Percentiles rank a stretch among this genome's conserved stretches.
Evolutionary conservation across 2,797 vertebrate species (phyloP).

Genomic region (Sylvilagus floridanus): DNA sequence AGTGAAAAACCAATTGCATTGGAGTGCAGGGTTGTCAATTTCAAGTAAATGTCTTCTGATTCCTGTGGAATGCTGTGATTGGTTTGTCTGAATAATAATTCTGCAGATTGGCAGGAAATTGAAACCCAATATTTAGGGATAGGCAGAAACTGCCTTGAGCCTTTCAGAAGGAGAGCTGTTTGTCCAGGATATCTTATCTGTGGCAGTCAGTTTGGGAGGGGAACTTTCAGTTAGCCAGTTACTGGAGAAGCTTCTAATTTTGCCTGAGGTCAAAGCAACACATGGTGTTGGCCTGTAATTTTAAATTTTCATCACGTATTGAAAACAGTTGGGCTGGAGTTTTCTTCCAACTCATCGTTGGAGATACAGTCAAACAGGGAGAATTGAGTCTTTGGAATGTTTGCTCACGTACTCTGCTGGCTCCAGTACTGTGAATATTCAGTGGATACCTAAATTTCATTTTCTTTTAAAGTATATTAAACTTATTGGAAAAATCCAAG

Average conservation of each 20-base stretch:
- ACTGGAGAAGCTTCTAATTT: neutral
- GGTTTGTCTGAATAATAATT: conserved; percentile 19
- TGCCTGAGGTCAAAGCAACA: neutral
- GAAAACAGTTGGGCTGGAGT: neutral
- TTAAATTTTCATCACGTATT: neutral
- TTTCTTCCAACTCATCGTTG: neutral
- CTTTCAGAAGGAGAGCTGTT: conserved; percentile 53
- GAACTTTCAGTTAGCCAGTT: neutral
- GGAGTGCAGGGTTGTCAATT: neutral
- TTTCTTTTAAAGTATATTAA: neutral
- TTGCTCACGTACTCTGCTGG: neutral
- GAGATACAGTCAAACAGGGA: conserved; percentile 3
- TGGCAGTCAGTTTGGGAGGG: neutral
- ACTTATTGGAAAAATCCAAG: neutral
- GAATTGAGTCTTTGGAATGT: neutral
- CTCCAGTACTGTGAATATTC: neutral
- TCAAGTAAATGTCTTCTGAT: neutral
- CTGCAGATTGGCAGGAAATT: conserved; percentile 20
- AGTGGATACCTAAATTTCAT: neutral
- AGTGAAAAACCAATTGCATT: neutral
- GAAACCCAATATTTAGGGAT: neutral
- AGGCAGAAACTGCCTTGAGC: neutral
- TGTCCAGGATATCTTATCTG: conserved; percentile 28
- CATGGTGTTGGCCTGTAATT: neutral
- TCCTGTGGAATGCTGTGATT: neutral